Base-by-base conservation (phyloP, 2,888 invertebrate species). In the Hoplodrina blanda region DNA sequence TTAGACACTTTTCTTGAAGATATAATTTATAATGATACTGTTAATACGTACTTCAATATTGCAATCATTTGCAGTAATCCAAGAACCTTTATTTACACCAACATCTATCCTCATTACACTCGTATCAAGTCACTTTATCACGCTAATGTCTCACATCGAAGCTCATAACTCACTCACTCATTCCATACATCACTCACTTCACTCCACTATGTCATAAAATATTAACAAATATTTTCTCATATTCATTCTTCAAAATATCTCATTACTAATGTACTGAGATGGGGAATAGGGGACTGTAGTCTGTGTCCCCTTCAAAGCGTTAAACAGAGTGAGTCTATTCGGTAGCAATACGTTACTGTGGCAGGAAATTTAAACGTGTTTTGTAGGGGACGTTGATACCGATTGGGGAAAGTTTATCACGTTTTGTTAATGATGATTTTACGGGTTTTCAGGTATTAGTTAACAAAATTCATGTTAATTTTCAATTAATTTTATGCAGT, bases 331-430 rank as follows among this genome's bases (percentile, higher is more conserved):
- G 61, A 69, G 57, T 70, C 52, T 44, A 67, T 70, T 67, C 30
- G 37, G 37, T 52, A 59, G 60, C 62, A 65, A 69, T 56, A 66
- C 30, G 37, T 60, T 60, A 50, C 33, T 33, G 46, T 20, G 17
- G 41, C 66, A 57, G 54, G 37, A 65, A 79, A 56, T 75, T 59
- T 75, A 70, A 76, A 70, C 55, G 57, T 70, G 75, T 69, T 57
- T 69, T 20, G 33, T 54, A 25, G 60, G 57, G 46, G 13, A 60
- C 17, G 1, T 57, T 62, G 15, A 53, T 55, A n/a, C n/a, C n/a
- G 3, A 30, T 13, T 44, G 49, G 2, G 49, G 25, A 52, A 53
- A n/a, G 13, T 8, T 41, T 5, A 20, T 37, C n/a, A 33, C 33
- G 33, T 33, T 33, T 33, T 33, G 6, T 33, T 33, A 7, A 33